phyloP scores from a whole-genome alignment of 2,888 invertebrate species.

The Hirtodrosophila duncani region DNA sequence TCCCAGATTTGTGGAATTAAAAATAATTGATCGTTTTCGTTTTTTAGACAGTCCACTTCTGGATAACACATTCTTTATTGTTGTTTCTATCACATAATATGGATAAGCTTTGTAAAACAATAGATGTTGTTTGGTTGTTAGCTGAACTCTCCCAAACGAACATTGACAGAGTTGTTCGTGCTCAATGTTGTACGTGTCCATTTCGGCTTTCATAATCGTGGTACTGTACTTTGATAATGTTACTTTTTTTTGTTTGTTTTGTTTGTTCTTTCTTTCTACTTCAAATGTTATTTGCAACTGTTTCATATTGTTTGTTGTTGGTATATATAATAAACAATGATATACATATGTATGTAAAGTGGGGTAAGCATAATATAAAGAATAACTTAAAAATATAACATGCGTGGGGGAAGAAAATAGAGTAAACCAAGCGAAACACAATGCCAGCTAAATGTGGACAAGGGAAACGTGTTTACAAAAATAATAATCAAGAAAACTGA shows the following conservation, averaged over 20 bases:
- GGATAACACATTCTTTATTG: conserved; percentile 63
- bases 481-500: conserved; percentile 13
- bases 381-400: conserved; percentile 35
- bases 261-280: conserved; percentile 43
- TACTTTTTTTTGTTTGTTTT: conserved; percentile 8
- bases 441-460: conserved; percentile 4
- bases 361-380: conserved; percentile 34
- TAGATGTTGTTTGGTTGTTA: conserved; percentile 66
- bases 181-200: conserved; percentile 24
- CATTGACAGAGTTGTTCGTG: conserved; percentile 26
- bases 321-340: conserved; percentile 22
- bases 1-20: not conserved
- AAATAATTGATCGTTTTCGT: not conserved
- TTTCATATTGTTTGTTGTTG: conserved; percentile 21
- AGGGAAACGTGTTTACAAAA: conserved; percentile 15
- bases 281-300: conserved; percentile 37
- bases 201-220: conserved; percentile 32
- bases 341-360: conserved; percentile 19
- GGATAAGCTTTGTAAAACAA: conserved; percentile 39
- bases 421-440: conserved; percentile 8
- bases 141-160: conserved; percentile 49
- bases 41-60: conserved; percentile 66
- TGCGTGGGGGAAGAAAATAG: conserved; percentile 13
- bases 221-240: conserved; percentile 57
- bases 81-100: conserved; percentile 61